These are phyloP conservation scores for Theonella swinhoei DNA, from an alignment of 37 sponge, comb jelly and placozoan species.

Conservation along the genomic window DNA sequence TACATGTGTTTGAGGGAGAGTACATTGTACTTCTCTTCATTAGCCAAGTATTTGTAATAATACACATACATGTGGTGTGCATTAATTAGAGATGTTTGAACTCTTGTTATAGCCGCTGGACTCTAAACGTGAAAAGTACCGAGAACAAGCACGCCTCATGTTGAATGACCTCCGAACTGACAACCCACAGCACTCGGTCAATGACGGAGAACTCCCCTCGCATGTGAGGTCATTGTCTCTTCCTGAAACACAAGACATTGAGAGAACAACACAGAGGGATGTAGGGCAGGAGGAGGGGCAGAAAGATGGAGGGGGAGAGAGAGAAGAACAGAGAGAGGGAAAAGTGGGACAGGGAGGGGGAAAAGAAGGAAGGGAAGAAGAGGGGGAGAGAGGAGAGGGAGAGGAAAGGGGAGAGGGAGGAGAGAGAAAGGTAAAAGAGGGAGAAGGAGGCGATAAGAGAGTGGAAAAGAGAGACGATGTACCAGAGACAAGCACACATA, in stretches of 20 bases:
- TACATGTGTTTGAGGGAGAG: neutral
- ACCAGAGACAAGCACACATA: no score
- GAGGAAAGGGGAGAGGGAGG: neutral
- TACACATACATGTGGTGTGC: no score
- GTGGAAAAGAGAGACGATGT: no score
- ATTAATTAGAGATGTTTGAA: neutral
- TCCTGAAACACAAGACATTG: neutral
- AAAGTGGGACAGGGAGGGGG: neutral
- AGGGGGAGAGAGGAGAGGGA: neutral
- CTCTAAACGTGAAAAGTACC: neutral
- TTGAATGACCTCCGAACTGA: neutral
- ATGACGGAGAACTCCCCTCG: neutral
- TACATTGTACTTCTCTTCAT: neutral
- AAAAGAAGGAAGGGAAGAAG: neutral
- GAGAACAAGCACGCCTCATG: neutral
- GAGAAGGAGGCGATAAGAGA: no score
- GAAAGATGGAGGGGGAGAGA: neutral
- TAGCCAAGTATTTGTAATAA: no score
- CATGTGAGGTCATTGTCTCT: neutral
- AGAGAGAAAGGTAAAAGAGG: no score
- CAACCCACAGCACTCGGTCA: neutral
- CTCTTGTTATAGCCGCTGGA: neutral
- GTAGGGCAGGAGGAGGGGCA: neutral
- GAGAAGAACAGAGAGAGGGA: neutral
- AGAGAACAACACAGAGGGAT: neutral